Base-by-base conservation (phyloP, 2,797 vertebrate genomes). In the Eulemur albifrons region DNA sequence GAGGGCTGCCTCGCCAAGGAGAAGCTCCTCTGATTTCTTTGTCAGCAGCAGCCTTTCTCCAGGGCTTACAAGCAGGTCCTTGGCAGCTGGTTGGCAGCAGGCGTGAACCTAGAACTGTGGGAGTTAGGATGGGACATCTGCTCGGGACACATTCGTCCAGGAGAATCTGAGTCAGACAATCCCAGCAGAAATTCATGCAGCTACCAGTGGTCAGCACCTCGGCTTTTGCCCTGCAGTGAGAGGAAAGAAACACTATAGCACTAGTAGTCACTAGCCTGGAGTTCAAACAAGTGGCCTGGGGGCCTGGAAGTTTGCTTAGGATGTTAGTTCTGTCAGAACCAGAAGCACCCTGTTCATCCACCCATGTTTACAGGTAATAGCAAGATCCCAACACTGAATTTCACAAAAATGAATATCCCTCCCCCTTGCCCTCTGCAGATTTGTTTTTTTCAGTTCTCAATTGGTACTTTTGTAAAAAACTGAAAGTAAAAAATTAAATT, bases 401-500 rank as follows among this genome's bases (percentile, higher is more conserved):
- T 57, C 25, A 85, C 35, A 45, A 86, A 73, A 93, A 67, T 43
- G n/a, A 94, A 73, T 27, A 65, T 61, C 13, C 40, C 43, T 63
- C 8, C 5, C 61, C 8, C 7, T 20, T n/a, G 14, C 40, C 52
- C 8, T 77, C 72, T 48, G 27, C 14, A n/a, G 48, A 81, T 84
- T 79, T 73, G 25, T 77, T 95, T 54, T 86, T 61, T 61, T 80
- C 75, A 9, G 54, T 79, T 80, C n/a, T 65, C 63, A 65, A 4
- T 18, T 45, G 38, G n/a, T 32, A 93, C 67, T 69, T 96, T 61
- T 89, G 52, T 97, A 93, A 50, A 63, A 63, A 91, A 69, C 35
- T 17, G 3, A 70, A 81, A 86, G 18, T 70, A 92, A 67, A 50
- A 81, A 85, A 59, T 69, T 54, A 5, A 80, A 76, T 57, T 9